Evolutionary conservation across 2,113 vertebrate genomes (phyloP).

Genomic region (Pao palembangensis): DNA sequence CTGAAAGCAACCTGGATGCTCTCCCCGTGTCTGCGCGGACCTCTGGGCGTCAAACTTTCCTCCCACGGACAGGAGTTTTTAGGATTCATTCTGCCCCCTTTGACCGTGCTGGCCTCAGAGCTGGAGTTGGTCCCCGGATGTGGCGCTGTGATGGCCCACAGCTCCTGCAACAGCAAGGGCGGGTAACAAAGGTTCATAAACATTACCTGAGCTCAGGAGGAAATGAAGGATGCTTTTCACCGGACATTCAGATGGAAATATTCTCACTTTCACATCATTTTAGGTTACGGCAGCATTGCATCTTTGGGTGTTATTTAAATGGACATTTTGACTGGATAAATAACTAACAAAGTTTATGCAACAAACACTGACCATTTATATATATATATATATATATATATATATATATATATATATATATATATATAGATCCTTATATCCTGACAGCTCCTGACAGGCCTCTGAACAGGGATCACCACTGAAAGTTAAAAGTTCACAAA

Average conservation of each 20-base stretch:
- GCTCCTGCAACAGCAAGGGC: conserved; percentile 47
- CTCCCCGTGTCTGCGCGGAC: conserved; percentile 62
- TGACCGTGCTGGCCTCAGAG: conserved; percentile 41
- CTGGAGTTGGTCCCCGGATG: conserved; percentile 61
- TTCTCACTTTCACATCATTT: no score
- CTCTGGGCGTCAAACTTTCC: conserved; percentile 39
- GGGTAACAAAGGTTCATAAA: conserved; percentile 6
- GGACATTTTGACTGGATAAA: no score
- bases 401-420: no score
- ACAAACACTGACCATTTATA: no score
- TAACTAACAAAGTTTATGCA: no score
- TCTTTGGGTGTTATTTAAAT: no score
- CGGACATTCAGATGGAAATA: no score
- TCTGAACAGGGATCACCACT: not conserved
- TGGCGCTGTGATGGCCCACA: conserved; percentile 61
- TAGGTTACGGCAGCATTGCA: no score
- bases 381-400: no score
- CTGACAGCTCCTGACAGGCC: not conserved
- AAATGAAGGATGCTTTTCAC: not conserved
- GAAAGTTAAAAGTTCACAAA: conserved; percentile 49
- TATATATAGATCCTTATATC: no score
- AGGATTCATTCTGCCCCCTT: conserved; percentile 48
- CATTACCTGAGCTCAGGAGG: not conserved
- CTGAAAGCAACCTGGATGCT: conserved; percentile 57
- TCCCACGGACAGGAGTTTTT: conserved; percentile 58